Conservation (phyloP, 2,888 invertebrate species). For the Girardia tigrina region DNA sequence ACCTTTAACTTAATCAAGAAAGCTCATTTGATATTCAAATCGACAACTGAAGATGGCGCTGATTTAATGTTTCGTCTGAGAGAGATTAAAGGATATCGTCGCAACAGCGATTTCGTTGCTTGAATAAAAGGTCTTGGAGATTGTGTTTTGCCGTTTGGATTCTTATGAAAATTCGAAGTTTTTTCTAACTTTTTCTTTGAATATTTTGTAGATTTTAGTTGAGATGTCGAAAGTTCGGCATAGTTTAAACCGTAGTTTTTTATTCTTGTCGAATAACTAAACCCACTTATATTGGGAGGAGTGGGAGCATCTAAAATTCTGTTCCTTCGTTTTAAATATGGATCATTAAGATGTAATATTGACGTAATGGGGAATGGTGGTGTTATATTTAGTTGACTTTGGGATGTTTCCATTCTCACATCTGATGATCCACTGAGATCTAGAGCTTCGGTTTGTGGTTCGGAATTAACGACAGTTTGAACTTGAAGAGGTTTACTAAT, state of each 20-base stretch:
- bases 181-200: not conserved
- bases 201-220: not conserved
- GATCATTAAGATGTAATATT: slow-evolving; percentile 2
- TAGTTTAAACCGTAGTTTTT: slow-evolving; percentile 2
- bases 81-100: slow-evolving; percentile 8
- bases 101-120: not conserved
- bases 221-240: not conserved
- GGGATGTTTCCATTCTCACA: not conserved
- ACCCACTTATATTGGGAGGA: not conserved
- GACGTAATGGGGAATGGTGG: not conserved
- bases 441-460: not conserved
- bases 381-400: not conserved
- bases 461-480: not conserved
- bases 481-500: not conserved
- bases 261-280: not conserved
- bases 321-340: not conserved
- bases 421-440: not conserved
- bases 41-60: not conserved
- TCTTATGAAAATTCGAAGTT: not conserved
- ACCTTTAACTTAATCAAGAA: not conserved
- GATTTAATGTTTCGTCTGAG: slow-evolving; percentile 15
- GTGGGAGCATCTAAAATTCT: not conserved
- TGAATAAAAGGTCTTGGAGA: slow-evolving; percentile 12
- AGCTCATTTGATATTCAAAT: not conserved
- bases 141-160: slow-evolving; percentile 6